phyloP scores from a whole-genome alignment of 2,888 invertebrate genomes.

The Hydroisotoma schaefferi region DNA sequence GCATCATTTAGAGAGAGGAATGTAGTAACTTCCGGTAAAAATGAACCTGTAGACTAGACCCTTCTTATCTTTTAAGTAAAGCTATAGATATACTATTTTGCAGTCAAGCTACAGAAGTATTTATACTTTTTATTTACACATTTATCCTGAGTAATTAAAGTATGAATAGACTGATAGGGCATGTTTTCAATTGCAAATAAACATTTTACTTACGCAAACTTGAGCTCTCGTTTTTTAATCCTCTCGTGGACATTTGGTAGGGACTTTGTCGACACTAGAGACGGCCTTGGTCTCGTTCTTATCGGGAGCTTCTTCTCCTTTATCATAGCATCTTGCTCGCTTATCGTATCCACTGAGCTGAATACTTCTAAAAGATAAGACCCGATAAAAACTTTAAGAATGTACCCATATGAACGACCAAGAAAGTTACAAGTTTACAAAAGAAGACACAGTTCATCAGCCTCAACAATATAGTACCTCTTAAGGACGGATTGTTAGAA shows the following conservation, averaged over 20 bases:
- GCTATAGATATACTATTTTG: constrained; percentile 2
- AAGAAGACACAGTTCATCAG: too few species aligned
- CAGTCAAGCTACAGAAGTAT: too few species aligned
- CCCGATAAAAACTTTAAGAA: too few species aligned
- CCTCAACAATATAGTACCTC: constrained; percentile 18
- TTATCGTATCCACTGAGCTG: constrained; percentile 38
- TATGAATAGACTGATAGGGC: too few species aligned
- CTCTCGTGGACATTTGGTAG: constrained; percentile 44
- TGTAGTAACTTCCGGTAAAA: too few species aligned
- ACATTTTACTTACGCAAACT: constrained; percentile 26
- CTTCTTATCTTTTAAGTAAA: background rate
- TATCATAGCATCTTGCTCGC: constrained; percentile 38
- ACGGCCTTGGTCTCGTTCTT: constrained; percentile 27
- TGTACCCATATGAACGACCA: too few species aligned
- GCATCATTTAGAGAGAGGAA: background rate
- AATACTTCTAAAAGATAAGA: constrained; percentile 21
- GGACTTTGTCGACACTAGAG: constrained; percentile 40
- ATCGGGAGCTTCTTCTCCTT: constrained; percentile 35
- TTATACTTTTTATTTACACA: too few species aligned
- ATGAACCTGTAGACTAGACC: background rate
- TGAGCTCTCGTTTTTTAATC: constrained; percentile 32
- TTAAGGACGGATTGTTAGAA: constrained; percentile 16
- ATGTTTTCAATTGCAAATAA: background rate
- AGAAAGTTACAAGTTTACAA: too few species aligned
- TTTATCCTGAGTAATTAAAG: too few species aligned